Evolutionary conservation across 2,113 vertebrate genomes (phyloP), one percentile per base, ranked within the genome.

Genomic region (Tetraodon nigroviridis): DNA sequence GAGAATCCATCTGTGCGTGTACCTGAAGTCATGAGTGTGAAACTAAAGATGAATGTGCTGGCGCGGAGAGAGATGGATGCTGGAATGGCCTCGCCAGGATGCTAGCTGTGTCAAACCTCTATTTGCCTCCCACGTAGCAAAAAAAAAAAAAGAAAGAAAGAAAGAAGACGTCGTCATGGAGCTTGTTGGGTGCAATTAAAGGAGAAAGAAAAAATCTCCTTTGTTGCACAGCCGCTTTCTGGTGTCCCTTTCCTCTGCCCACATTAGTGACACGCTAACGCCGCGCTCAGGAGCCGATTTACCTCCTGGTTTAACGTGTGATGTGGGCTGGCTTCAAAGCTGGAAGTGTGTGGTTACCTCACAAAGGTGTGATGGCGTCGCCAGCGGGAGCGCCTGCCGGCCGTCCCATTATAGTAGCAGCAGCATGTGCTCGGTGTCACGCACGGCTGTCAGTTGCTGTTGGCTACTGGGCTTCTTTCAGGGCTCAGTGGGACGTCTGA

Each of bases 381-480:
- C 8, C 3, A 41, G 32, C 50, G 37, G 24, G 61, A 13, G 12
- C 32, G 52, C 55, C 32, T 54, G 61, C 54, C 49, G 67, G 48
- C 21, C 74, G 51, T 22, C 55, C 64, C 53, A 68, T 67, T 65
- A 80, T 61, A 67, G 55, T 53, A 51, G 71, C n/a, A 61, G 55
- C 58, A 29, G 59, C 49, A 37, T 76, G 55, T 1, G 45, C 59
- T 71, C 29, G 1, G 54, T 76, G 64, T 82, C 67, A 69, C 63
- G 55, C 56, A 61, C 21, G 21, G 51, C 58, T 78, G 3, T 60
- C 37, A 71, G 60, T 67, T 2, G 20, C 73, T 76, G 64, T 60
- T 67, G 71, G 82, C 77, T 71, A 65, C 72, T 69, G 61, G 47
- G 66, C 59, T 81, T 71, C 69, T 85, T 81, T 64, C 81, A 48